Percentiles rank a stretch among this genome's conserved stretches.
phyloP scores from a whole-genome alignment of 2,888 invertebrate species.

The Monopis laevigella region DNA sequence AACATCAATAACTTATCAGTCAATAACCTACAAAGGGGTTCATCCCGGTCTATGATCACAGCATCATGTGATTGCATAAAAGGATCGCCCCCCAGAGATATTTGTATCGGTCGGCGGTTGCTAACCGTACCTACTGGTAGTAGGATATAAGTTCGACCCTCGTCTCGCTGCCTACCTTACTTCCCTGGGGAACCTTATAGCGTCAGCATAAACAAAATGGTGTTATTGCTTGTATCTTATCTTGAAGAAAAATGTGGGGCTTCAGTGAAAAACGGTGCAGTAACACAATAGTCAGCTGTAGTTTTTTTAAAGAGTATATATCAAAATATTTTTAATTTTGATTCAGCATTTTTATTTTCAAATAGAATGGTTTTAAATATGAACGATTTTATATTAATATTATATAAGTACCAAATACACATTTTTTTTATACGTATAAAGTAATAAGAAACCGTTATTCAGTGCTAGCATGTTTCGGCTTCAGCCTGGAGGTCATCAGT shows the following conservation, averaged over 20 bases:
- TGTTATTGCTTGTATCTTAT: conserved; percentile 57
- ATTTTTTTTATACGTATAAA: too few relatives aligned
- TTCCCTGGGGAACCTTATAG: conserved; percentile 41
- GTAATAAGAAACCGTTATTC: too few relatives aligned
- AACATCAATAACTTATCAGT: too few relatives aligned
- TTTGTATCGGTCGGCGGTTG: conserved; percentile 25
- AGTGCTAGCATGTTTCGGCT: too few relatives aligned
- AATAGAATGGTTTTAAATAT: too few relatives aligned
- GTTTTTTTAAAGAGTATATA: too few relatives aligned
- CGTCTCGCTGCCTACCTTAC: conserved; percentile 16
- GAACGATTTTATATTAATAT: too few relatives aligned
- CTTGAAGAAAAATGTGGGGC: conserved; percentile 28
- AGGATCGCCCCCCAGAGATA: conserved; percentile 32
- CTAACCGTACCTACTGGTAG: conserved; percentile 33
- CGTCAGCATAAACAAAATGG: conserved; percentile 59
- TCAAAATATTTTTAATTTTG: too few relatives aligned
- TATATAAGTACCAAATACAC: too few relatives aligned
- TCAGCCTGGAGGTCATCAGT: too few relatives aligned
- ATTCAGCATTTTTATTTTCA: too few relatives aligned
- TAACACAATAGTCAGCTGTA: too few relatives aligned
- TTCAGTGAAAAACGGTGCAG: not conserved
- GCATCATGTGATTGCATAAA: conserved; percentile 29
- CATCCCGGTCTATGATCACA: conserved; percentile 27
- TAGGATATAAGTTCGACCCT: conserved; percentile 34
- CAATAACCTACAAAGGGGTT: not conserved